These are phyloP conservation scores for Propsilocerus akamusi DNA, from an alignment of 1,140 invertebrate genomes.

Conservation along the genomic window DNA sequence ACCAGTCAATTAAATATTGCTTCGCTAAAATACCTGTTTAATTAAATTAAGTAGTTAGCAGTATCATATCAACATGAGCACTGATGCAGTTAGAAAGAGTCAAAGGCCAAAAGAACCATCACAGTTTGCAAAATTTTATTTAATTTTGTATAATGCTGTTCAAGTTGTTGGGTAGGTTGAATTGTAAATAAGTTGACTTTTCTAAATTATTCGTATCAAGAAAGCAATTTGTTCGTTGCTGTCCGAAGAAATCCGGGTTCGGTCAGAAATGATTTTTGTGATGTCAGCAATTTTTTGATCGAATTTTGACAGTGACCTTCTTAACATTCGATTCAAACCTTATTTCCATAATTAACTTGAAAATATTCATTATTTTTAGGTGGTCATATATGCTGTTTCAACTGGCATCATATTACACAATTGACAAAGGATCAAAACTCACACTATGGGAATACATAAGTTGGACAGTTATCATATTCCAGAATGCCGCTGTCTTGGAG, in stretches of 20 bases:
- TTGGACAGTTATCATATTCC: conserved; percentile 58
- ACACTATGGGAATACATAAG: conserved; percentile 49
- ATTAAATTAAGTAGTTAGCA: too few species aligned
- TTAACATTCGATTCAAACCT: too few species aligned
- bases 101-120: conserved; percentile 10
- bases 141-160: conserved; percentile 31
- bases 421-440: conserved; percentile 17
- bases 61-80: background rate
- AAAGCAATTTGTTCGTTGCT: too few species aligned
- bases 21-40: too few species aligned
- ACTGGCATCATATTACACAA: conserved; percentile 33
- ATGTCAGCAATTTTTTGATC: too few species aligned
- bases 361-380: conserved; percentile 27
- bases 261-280: too few species aligned
- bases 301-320: too few species aligned
- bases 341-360: background rate
- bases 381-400: conserved; percentile 55
- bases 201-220: background rate
- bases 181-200: background rate
- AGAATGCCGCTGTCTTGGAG: conserved; percentile 80
- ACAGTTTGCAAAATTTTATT: conserved; percentile 27
- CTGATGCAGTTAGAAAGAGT: conserved; percentile 2
- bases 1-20: too few species aligned
- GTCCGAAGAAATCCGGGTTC: too few species aligned
- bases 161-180: conserved; percentile 30